Percentiles rank a stretch among this genome's conserved stretches.
Evolutionary conservation across 2,113 vertebrate species (phyloP).

Genomic region (Tetrax tetrax): DNA sequence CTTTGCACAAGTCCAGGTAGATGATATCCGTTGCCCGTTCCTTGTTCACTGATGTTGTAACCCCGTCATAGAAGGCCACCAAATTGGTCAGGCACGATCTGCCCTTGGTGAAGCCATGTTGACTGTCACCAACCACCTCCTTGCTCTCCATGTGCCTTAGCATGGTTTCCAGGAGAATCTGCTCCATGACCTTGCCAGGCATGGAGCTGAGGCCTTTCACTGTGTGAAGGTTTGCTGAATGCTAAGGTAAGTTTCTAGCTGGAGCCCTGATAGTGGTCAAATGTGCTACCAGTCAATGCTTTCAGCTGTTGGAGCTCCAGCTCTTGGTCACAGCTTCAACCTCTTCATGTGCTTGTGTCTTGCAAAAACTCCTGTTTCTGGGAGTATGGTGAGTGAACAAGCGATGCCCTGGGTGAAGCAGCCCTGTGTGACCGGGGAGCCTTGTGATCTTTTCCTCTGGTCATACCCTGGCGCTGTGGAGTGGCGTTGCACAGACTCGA

Average conservation of each 20-base stretch:
- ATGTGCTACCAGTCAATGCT: background rate
- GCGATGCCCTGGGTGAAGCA: background rate
- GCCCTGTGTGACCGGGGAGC: background rate
- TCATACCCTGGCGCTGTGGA: fast-evolving
- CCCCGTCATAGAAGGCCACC: too few species aligned
- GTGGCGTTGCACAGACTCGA: background rate
- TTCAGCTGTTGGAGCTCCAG: background rate
- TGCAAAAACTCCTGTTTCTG: background rate
- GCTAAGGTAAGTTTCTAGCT: background rate
- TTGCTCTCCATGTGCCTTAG: too few species aligned
- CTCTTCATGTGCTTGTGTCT: background rate
- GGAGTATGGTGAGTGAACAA: background rate
- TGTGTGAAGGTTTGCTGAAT: background rate
- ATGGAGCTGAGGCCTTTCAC: too few species aligned
- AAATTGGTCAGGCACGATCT: too few species aligned
- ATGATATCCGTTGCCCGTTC: too few species aligned
- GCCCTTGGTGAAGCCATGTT: too few species aligned
- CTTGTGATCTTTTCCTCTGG: fast-evolving
- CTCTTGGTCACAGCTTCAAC: background rate
- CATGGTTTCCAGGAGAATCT: too few species aligned
- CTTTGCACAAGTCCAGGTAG: too few species aligned
- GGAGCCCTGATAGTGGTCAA: background rate
- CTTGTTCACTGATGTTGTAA: too few species aligned
- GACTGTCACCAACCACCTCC: too few species aligned
- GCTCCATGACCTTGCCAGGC: too few species aligned